Percentiles rank a stretch among this genome's conserved stretches.
These are phyloP conservation scores for Caenorhabditis imperialis DNA, from an alignment of 2,888 invertebrate genomes.

Conservation along the genomic window DNA sequence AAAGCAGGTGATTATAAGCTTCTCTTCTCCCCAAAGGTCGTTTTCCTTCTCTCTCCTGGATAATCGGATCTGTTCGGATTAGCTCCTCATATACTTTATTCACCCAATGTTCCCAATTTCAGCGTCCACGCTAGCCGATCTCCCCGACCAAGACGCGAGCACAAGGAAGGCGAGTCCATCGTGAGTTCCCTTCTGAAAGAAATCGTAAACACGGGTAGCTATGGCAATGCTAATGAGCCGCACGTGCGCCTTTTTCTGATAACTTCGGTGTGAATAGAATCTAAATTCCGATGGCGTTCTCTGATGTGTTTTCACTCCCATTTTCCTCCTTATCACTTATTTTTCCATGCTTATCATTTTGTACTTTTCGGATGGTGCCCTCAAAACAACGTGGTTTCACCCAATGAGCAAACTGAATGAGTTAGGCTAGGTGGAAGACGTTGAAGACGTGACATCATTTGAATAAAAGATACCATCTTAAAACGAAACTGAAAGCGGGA, in stretches of 20 bases:
- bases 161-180: conserved; percentile 27
- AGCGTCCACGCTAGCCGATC: conserved; percentile 41
- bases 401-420: too few relatives aligned
- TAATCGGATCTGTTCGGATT: too few relatives aligned
- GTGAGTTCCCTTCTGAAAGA: conserved; percentile 16
- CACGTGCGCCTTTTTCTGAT: background rate
- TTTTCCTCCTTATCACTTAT: background rate
- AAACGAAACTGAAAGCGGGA: conserved; percentile 4
- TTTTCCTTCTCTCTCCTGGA: too few relatives aligned
- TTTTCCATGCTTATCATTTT: background rate
- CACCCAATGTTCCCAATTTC: conserved; percentile 7
- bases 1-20: too few relatives aligned
- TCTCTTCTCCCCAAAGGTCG: too few relatives aligned
- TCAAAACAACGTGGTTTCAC: background rate
- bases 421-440: too few relatives aligned
- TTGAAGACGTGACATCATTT: too few relatives aligned
- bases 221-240: conserved; percentile 15
- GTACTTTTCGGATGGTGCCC: background rate
- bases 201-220: background rate
- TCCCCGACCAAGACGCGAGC: conserved; percentile 5
- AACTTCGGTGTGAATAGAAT: conserved; percentile 6
- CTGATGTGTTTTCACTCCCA: background rate
- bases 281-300: background rate
- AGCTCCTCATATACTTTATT: too few relatives aligned
- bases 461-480: conserved; percentile 11